Conservation (phyloP, 2,113 vertebrate species). For the Mobula birostris region DNA sequence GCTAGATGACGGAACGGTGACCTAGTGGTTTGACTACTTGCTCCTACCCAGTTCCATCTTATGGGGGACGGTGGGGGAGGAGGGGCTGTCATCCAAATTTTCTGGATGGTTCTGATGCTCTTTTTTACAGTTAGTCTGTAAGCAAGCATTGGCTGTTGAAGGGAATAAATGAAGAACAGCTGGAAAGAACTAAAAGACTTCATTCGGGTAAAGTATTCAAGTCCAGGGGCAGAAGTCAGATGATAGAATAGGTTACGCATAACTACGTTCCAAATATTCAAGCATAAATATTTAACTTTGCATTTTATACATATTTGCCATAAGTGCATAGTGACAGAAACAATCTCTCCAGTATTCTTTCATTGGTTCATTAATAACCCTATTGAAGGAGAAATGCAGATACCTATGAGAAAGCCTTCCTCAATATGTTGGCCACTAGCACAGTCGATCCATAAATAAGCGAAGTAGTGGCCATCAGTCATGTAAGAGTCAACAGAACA, state of each 20-base stretch:
- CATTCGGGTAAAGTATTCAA: not conserved
- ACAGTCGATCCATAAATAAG: conserved; percentile 52
- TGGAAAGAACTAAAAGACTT: not conserved
- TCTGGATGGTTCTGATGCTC: not conserved
- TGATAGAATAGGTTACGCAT: not conserved
- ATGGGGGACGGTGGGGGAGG: not conserved
- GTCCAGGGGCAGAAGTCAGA: not conserved
- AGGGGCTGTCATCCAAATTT: not conserved
- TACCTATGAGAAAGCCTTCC: not conserved
- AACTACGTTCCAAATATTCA: not conserved
- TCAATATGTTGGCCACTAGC: conserved; percentile 38
- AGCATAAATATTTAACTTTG: not conserved
- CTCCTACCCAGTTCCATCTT: not conserved
- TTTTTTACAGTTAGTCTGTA: not conserved
- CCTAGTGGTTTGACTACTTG: not conserved
- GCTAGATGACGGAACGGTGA: not conserved
- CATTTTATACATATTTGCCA: not conserved
- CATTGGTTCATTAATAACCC: not conserved
- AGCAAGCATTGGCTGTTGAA: not conserved
- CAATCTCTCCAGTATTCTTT: not conserved
- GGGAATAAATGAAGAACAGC: not conserved
- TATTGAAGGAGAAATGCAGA: conserved; percentile 30
- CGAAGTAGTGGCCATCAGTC: conserved; percentile 47
- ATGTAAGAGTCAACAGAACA: conserved; percentile 46
- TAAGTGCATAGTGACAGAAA: not conserved